A percentile compares a stretch with the other conserved stretches of the same genome.
phyloP scores from a whole-genome alignment of 2,113 vertebrate genomes.

The Chascanopsetta lugubris region DNA sequence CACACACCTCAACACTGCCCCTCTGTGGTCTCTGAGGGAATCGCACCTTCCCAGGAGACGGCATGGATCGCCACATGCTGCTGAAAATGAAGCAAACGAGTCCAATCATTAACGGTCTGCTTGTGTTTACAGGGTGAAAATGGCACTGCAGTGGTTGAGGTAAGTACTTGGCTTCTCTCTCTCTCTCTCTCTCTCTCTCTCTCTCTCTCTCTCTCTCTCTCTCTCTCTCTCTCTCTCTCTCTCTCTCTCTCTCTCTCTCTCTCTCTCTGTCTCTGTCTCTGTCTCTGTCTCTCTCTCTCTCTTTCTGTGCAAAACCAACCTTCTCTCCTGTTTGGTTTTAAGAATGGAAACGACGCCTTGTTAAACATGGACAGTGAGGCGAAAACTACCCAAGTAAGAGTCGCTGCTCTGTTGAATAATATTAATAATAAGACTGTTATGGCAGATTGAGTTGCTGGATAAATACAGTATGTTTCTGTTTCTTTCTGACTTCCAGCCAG shows the following conservation, averaged over 20 bases:
- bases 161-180: constrained; percentile 41
- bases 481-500: constrained; percentile 79
- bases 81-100: constrained; percentile 24
- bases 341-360: constrained; percentile 84
- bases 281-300: no score
- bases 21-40: constrained; percentile 55
- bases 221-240: no score
- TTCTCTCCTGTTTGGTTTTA: constrained; percentile 45
- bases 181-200: background rate
- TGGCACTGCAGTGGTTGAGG: constrained; percentile 69
- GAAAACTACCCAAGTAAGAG: constrained; percentile 79
- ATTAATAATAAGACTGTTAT: background rate
- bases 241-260: no score
- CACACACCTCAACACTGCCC: constrained; percentile 55
- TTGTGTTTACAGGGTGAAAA: constrained; percentile 74
- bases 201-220: no score
- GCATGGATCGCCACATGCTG: constrained; percentile 32
- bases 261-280: no score
- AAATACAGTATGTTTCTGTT: constrained; percentile 35
- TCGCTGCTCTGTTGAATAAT: background rate
- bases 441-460: constrained; percentile 5
- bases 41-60: constrained; percentile 54
- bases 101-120: constrained; percentile 33
- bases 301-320: no score
- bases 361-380: constrained; percentile 73